Conservation (phyloP, 2,888 invertebrate species). For the Malachius bipustulatus region DNA sequence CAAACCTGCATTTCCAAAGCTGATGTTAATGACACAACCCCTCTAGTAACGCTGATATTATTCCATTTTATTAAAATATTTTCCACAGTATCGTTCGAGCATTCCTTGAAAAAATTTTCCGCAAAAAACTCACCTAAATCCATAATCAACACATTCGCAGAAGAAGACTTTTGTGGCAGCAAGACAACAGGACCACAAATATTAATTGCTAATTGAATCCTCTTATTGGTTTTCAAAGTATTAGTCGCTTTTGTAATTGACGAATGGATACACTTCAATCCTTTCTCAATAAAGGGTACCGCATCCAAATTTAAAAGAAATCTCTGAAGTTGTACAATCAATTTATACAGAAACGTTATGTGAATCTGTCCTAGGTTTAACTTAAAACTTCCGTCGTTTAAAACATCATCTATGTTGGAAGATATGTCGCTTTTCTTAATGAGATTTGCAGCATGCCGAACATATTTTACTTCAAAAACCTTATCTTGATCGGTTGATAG, state of each 20-base stretch:
- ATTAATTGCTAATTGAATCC: conserved; percentile 33
- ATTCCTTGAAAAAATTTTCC: conserved; percentile 61
- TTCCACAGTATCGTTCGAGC: conserved; percentile 45
- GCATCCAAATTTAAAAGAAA: conserved; percentile 34
- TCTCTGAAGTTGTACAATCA: conserved; percentile 47
- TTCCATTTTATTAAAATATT: conserved; percentile 59
- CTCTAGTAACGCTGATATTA: conserved; percentile 54
- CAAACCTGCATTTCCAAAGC: conserved; percentile 58
- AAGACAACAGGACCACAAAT: conserved; percentile 60
- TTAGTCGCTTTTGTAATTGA: conserved; percentile 28
- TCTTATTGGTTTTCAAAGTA: conserved; percentile 31
- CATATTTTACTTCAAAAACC: conserved; percentile 67
- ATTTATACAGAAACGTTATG: conserved; percentile 53
- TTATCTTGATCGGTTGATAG: conserved; percentile 69
- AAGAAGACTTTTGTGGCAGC: conserved; percentile 67
- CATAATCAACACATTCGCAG: conserved; percentile 63
- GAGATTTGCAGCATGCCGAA: conserved; percentile 50
- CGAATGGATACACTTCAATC: conserved; percentile 18
- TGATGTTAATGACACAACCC: conserved; percentile 61
- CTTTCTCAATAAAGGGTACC: conserved; percentile 25
- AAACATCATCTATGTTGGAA: conserved; percentile 39
- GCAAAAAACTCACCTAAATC: conserved; percentile 63
- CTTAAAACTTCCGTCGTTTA: conserved; percentile 58
- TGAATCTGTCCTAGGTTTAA: conserved; percentile 60
- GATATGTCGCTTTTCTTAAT: conserved; percentile 41